Conservation (phyloP, 2,797 vertebrate genomes). For the Hydrolagus colliei region DNA sequence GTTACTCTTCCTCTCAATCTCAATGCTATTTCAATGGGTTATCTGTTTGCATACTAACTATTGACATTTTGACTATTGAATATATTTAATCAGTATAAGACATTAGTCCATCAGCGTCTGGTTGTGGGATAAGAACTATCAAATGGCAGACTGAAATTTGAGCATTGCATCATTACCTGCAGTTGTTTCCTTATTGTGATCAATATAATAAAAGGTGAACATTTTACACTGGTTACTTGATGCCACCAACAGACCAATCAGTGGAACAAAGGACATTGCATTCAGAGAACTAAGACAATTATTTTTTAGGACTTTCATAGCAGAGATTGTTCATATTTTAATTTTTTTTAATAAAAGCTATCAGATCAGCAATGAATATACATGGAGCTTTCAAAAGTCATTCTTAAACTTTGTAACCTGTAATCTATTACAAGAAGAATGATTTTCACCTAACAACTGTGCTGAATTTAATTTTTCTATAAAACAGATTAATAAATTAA, state of each 20-base stretch:
- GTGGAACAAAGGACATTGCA: neutral
- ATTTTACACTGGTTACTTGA: neutral
- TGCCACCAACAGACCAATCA: neutral
- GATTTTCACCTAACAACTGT: neutral
- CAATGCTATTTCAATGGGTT: neutral
- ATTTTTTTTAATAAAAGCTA: neutral
- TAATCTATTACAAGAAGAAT: slow-evolving; percentile 13
- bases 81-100: neutral
- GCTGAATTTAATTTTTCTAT: neutral
- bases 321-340: slow-evolving; percentile 7
- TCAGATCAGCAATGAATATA: neutral
- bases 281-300: neutral
- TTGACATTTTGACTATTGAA: neutral
- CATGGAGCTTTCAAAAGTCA: neutral
- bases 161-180: neutral
- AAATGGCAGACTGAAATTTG: neutral
- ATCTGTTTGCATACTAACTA: too few relatives aligned
- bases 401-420: neutral
- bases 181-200: neutral
- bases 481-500: slow-evolving; percentile 18
- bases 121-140: too few relatives aligned
- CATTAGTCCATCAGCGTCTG: neutral
- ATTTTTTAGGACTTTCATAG: neutral
- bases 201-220: neutral
- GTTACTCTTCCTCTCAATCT: neutral